Conservation (phyloP, 1,140 invertebrate species). For the Tetranychus cinnabarinus region DNA sequence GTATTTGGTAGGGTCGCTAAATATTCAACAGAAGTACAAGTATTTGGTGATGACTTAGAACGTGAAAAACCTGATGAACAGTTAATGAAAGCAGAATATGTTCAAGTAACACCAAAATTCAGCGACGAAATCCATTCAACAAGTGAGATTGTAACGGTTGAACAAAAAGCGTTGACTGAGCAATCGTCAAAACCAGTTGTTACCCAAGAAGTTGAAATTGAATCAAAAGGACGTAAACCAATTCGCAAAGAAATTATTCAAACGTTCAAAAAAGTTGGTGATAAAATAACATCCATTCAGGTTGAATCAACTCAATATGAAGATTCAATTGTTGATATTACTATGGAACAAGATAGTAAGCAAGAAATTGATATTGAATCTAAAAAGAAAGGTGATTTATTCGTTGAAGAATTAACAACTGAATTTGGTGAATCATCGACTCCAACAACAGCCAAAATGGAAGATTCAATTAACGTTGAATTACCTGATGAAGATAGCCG, state of each 20-base stretch:
- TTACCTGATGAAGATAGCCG: neutral
- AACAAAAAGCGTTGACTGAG: too few relatives aligned
- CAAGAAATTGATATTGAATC: neutral
- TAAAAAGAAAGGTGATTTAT: neutral
- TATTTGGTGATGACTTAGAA: too few relatives aligned
- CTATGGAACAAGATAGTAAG: neutral
- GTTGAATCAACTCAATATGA: neutral
- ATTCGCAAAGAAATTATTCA: neutral
- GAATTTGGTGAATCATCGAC: neutral
- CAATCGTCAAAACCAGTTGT: too few relatives aligned
- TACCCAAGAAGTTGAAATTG: too few relatives aligned
- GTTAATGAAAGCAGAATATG: too few relatives aligned
- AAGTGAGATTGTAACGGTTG: too few relatives aligned
- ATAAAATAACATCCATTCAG: neutral
- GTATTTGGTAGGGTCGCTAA: too few relatives aligned
- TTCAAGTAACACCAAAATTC: too few relatives aligned
- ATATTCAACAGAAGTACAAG: too few relatives aligned
- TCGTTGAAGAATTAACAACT: neutral
- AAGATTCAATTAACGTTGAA: neutral
- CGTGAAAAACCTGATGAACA: too few relatives aligned
- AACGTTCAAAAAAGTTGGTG: neutral
- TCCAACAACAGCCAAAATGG: neutral
- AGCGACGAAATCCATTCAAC: too few relatives aligned
- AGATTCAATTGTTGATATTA: neutral
- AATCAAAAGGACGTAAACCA: neutral